Conservation (phyloP, 2,113 vertebrate genomes). For the Aptenodytes forsteri region DNA sequence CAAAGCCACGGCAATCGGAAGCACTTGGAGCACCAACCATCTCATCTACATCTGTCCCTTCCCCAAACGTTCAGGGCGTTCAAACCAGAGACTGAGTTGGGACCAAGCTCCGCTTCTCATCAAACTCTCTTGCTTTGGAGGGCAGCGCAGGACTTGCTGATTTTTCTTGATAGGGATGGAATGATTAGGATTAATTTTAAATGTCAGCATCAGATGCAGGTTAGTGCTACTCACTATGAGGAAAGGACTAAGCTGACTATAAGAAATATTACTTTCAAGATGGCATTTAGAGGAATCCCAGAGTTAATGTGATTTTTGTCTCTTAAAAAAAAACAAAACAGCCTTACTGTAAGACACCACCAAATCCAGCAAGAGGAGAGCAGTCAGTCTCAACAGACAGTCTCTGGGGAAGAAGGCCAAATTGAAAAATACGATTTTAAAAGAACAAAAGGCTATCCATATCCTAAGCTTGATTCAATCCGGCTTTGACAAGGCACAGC, state of each 20-base stretch:
- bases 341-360: neutral
- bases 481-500: neutral
- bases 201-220: neutral
- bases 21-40: neutral
- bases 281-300: slow-evolving; percentile 28
- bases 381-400: neutral
- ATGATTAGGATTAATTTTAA: neutral
- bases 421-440: neutral
- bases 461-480: neutral
- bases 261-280: neutral
- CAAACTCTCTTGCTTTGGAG: neutral
- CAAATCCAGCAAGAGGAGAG: neutral
- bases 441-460: neutral
- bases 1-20: neutral
- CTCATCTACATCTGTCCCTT: neutral
- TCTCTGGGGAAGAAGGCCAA: neutral
- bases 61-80: accelerated
- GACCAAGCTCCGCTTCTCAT: neutral
- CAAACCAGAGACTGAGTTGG: neutral
- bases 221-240: neutral
- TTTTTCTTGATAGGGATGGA: neutral
- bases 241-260: neutral
- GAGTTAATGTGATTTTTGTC: neutral
- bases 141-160: neutral
- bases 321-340: neutral